These are phyloP conservation scores for Onychorhynchus coronatus DNA, from an alignment of 2,113 vertebrate genomes.

Conservation along the genomic window DNA sequence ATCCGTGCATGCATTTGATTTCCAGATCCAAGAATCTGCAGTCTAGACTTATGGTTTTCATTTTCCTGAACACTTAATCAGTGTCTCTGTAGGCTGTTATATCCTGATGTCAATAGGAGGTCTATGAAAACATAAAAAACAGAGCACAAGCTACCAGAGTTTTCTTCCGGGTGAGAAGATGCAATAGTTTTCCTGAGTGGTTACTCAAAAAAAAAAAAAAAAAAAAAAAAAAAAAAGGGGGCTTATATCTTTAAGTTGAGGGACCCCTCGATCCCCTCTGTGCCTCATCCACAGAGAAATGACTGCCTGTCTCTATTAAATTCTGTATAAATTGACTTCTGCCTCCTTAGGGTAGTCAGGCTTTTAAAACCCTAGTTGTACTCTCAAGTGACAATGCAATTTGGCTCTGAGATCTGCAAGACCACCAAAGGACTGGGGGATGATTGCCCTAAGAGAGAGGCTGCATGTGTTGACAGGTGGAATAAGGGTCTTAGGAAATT, in stretches of 20 bases:
- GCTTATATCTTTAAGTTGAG: background rate
- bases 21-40: slow-evolving; percentile 41
- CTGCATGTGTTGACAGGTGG: background rate
- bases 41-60: slow-evolving; percentile 57
- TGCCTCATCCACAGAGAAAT: background rate
- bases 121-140: slow-evolving; percentile 26
- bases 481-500: background rate
- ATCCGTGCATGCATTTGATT: slow-evolving; percentile 54
- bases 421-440: background rate
- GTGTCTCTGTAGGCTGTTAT: slow-evolving; percentile 20
- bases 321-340: background rate
- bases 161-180: slow-evolving; percentile 5
- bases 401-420: background rate
- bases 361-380: background rate
- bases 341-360: background rate
- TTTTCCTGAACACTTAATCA: slow-evolving; percentile 51
- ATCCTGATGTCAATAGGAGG: slow-evolving; percentile 43
- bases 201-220: background rate
- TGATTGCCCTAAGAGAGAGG: background rate
- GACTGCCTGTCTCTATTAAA: background rate
- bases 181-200: background rate
- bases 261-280: background rate
- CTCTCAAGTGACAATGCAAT: background rate
- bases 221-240: too few relatives aligned
- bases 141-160: background rate